Evolutionary conservation across 2,113 vertebrate species (phyloP).

Genomic region (Triplophysa rosa): DNA sequence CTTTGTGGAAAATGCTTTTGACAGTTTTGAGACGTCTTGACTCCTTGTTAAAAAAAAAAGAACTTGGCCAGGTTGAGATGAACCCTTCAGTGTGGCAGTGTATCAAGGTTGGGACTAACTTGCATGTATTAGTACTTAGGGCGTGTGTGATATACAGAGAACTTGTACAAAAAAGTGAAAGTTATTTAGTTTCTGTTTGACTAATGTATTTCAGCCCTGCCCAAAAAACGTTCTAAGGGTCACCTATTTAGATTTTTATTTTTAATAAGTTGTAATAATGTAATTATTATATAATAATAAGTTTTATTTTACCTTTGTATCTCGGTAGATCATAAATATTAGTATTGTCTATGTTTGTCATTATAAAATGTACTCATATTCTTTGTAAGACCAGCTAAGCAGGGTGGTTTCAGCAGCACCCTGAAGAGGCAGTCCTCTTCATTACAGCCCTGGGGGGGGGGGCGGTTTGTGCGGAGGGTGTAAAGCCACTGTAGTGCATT

Average conservation of each 20-base stretch:
- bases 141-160: too few species aligned
- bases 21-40: constrained; percentile 77
- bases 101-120: constrained; percentile 56
- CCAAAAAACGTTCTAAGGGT: too few species aligned
- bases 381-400: not conserved
- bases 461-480: constrained; percentile 4
- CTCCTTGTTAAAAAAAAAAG: constrained; percentile 61
- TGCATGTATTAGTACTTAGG: not conserved
- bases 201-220: too few species aligned
- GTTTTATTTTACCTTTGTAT: too few species aligned
- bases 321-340: not conserved
- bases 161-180: too few species aligned
- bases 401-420: constrained; percentile 24
- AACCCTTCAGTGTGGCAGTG: constrained; percentile 70
- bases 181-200: too few species aligned
- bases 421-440: constrained; percentile 71
- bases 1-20: constrained; percentile 78
- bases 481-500: not conserved
- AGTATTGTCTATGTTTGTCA: not conserved
- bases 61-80: constrained; percentile 74
- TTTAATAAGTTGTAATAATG: too few species aligned
- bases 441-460: constrained; percentile 56
- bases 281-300: too few species aligned
- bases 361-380: not conserved
- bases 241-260: too few species aligned